phyloP scores from a whole-genome alignment of 2,888 invertebrate genomes.

The Eristalinus aeneus region DNA sequence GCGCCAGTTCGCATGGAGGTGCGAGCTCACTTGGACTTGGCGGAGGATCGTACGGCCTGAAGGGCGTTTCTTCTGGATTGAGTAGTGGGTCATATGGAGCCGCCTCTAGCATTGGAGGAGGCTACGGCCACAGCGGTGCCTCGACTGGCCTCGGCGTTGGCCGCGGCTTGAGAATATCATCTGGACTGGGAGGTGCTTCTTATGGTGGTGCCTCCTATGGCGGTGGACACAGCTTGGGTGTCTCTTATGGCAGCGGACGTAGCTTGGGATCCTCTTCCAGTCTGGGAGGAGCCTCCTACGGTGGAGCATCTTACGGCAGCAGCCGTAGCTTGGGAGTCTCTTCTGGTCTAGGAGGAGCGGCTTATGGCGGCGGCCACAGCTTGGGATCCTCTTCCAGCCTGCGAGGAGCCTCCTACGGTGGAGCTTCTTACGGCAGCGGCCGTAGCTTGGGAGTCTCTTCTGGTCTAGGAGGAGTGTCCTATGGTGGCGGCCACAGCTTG shows the following conservation, averaged over 20 bases:
- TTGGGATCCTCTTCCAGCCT: background rate
- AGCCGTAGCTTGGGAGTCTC: background rate
- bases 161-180: too few species aligned
- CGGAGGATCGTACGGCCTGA: background rate
- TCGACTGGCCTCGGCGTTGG: background rate
- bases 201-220: slow-evolving; percentile 14
- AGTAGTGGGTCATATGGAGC: slow-evolving; percentile 54
- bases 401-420: background rate
- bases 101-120: background rate
- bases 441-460: background rate
- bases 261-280: slow-evolving; percentile 12
- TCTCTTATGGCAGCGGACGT: background rate
- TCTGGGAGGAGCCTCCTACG: background rate
- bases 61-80: background rate
- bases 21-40: background rate
- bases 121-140: background rate
- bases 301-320: background rate
- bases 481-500: slow-evolving; percentile 36
- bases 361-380: background rate
- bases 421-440: background rate
- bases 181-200: background rate
- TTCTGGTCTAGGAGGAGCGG: background rate
- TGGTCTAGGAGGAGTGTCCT: slow-evolving; percentile 34
- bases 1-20: background rate
- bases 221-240: background rate